phyloP scores from a whole-genome alignment of 2,888 invertebrate genomes.

The Euzetes globulus region DNA sequence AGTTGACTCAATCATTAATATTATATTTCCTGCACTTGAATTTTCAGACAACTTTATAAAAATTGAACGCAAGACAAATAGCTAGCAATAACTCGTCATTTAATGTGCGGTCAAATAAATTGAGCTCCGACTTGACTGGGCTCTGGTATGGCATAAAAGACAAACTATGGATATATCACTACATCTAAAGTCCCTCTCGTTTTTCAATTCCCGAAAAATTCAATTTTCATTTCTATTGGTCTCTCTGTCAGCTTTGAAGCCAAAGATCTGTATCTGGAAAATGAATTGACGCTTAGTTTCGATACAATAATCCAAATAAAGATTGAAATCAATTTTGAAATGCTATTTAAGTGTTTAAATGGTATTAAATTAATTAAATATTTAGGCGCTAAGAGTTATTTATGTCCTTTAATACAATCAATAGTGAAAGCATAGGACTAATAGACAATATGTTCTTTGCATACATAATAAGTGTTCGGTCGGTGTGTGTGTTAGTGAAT shows the following conservation, averaged over 20 bases:
- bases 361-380: conserved; percentile 30
- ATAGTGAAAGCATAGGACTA: background rate
- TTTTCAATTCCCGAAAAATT: background rate
- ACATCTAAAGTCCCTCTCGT: background rate
- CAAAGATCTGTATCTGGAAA: conserved; percentile 22
- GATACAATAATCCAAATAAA: conserved; percentile 8
- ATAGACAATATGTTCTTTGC: conserved; percentile 8
- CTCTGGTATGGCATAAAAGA: background rate
- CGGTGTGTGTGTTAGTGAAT: background rate
- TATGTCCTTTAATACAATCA: background rate
- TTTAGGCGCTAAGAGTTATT: conserved; percentile 28
- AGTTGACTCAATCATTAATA: conserved; percentile 6
- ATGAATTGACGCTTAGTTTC: conserved; percentile 14
- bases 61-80: conserved; percentile 19
- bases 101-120: conserved; percentile 21
- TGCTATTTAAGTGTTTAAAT: background rate
- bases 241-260: background rate
- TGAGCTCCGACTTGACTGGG: background rate
- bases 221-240: conserved; percentile 1
- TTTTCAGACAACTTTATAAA: conserved; percentile 9
- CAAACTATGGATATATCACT: conserved; percentile 2
- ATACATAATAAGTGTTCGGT: conserved; percentile 25
- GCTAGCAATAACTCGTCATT: background rate
- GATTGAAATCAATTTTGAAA: conserved; percentile 21
- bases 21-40: background rate